Percentiles rank a stretch among this genome's conserved stretches.
Conservation (phyloP, 2,113 vertebrate species). For the Siniperca knerii region DNA sequence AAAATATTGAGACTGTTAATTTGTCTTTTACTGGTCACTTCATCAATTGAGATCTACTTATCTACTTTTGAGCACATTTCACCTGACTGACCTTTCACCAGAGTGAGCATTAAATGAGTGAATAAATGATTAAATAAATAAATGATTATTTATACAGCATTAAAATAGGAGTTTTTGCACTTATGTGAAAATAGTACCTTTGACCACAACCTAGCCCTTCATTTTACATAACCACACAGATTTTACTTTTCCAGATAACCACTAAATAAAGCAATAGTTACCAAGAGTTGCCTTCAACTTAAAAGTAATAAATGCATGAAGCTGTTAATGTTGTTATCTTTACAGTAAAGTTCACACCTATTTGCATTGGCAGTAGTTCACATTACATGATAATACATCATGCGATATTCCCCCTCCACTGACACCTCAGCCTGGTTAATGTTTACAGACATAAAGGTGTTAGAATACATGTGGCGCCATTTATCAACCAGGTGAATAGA, state of each 20-base stretch:
- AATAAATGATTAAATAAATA: neutral
- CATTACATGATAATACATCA: constrained; percentile 30
- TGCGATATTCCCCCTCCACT: neutral
- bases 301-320: neutral
- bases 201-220: neutral
- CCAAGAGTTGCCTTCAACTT: neutral
- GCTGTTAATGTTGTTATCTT: neutral
- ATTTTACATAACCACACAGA: neutral
- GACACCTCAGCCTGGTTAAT: constrained; percentile 56
- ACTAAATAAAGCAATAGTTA: neutral
- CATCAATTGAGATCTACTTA: neutral
- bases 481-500: constrained; percentile 31
- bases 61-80: neutral
- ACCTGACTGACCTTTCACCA: neutral
- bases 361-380: neutral
- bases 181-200: neutral
- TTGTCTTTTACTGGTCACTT: neutral
- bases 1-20: neutral
- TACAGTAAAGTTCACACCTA: neutral
- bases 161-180: neutral
- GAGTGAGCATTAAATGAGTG: neutral
- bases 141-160: neutral
- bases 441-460: constrained; percentile 52
- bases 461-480: neutral
- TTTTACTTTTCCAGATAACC: neutral